Percentiles rank a stretch among this genome's conserved stretches.
These are phyloP conservation scores for Lates japonicus DNA, from an alignment of 2,797 vertebrate species.

Conservation along the genomic window DNA sequence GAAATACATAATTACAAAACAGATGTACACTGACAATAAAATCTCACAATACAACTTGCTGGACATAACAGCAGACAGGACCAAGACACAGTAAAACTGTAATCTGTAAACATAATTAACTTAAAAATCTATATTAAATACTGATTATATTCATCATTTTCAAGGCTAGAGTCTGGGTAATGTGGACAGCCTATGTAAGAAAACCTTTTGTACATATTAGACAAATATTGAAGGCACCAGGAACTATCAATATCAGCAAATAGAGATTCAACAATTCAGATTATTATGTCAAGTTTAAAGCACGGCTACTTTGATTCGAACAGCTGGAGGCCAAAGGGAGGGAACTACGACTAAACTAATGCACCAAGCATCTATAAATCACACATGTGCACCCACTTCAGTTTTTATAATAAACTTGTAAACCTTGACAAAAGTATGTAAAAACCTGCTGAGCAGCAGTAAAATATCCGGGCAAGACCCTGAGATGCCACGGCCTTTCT, in stretches of 20 bases:
- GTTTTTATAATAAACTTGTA: conserved; percentile 67
- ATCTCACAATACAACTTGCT: neutral
- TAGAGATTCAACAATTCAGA: neutral
- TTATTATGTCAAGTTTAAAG: conserved; percentile 17
- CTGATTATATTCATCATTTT: neutral
- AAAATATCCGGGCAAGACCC: conserved; percentile 37
- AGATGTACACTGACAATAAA: neutral
- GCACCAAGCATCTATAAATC: conserved; percentile 53
- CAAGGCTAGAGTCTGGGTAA: neutral
- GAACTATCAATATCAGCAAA: neutral
- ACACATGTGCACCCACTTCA: conserved; percentile 45
- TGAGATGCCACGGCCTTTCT: conserved; percentile 11
- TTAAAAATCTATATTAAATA: neutral
- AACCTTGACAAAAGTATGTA: conserved; percentile 62
- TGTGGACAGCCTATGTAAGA: neutral
- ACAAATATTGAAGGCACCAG: neutral
- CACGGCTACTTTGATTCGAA: conserved; percentile 26
- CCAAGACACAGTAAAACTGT: neutral
- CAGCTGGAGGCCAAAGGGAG: conserved; percentile 22
- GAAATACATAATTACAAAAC: conserved; percentile 7
- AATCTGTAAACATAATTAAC: neutral
- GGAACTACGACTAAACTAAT: conserved; percentile 28
- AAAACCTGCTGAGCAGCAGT: conserved; percentile 56
- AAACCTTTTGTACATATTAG: neutral
- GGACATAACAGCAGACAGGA: neutral